Conservation (phyloP, 2,888 invertebrate species). For the Crepidodera aurea region DNA sequence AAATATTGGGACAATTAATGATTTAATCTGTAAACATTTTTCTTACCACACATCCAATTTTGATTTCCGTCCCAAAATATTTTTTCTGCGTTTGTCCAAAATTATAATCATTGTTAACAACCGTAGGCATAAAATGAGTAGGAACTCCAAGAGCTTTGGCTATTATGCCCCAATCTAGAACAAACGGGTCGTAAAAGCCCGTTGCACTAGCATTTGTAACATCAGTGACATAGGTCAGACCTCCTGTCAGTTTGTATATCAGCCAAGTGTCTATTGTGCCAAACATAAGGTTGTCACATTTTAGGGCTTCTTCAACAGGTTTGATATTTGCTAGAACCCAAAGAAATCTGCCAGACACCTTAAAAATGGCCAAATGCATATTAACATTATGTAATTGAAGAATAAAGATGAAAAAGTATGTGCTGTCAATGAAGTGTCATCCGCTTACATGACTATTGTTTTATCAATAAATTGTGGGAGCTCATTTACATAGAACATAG, state of each 20-base stretch:
- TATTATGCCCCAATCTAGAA: slow-evolving; percentile 83
- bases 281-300: slow-evolving; percentile 74
- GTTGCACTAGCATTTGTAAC: slow-evolving; percentile 91
- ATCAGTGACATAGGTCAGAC: slow-evolving; percentile 80
- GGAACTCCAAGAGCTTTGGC: slow-evolving; percentile 80
- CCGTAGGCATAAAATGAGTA: slow-evolving; percentile 75
- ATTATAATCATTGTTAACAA: slow-evolving; percentile 79
- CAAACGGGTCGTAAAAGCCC: slow-evolving; percentile 93
- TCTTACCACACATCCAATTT: slow-evolving; percentile 80
- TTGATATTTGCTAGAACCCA: slow-evolving; percentile 81
- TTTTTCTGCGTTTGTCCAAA: slow-evolving; percentile 74
- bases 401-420: too few relatives aligned
- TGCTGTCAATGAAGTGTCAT: too few relatives aligned
- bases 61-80: slow-evolving; percentile 80
- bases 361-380: slow-evolving; percentile 23
- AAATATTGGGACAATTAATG: too few relatives aligned
- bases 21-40: too few relatives aligned
- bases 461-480: too few relatives aligned
- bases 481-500: too few relatives aligned
- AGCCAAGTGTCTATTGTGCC: slow-evolving; percentile 95
- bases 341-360: slow-evolving; percentile 68
- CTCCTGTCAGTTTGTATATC: slow-evolving; percentile 78
- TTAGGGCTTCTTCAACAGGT: slow-evolving; percentile 71
- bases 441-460: slow-evolving; percentile 10
- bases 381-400: too few relatives aligned